A percentile compares a stretch with the other conserved stretches of the same genome.
Evolutionary conservation across 2,888 invertebrate species (phyloP).

Genomic region (Drosophila leonis): DNA sequence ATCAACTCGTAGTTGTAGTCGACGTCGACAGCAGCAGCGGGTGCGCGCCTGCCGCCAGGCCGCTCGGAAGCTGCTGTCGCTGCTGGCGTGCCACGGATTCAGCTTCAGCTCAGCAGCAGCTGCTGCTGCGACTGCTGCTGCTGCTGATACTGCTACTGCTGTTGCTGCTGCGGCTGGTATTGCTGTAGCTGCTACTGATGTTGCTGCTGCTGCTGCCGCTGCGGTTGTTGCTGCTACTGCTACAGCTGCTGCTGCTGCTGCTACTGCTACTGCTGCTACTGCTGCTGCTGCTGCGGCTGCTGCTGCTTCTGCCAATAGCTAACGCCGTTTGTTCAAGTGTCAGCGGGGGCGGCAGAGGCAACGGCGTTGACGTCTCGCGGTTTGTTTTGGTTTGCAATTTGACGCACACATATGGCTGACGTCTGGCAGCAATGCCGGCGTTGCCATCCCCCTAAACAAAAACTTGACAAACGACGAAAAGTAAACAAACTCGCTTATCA

Average conservation of each 20-base stretch:
- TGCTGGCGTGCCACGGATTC: constrained; percentile 61
- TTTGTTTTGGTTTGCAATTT: constrained; percentile 77
- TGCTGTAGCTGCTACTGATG: constrained; percentile 57
- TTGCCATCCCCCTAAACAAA: constrained; percentile 48
- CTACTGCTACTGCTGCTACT: constrained; percentile 59
- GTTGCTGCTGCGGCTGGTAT: constrained; percentile 61
- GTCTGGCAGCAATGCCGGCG: constrained; percentile 42
- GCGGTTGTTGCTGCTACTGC: constrained; percentile 47
- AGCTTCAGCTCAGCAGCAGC: constrained; percentile 58
- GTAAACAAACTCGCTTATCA: constrained; percentile 24
- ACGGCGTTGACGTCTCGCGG: constrained; percentile 57
- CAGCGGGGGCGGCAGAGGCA: constrained; percentile 30
- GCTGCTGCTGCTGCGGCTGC: constrained; percentile 59
- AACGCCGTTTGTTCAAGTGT: constrained; percentile 55
- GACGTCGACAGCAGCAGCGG: constrained; percentile 65
- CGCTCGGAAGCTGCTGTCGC: constrained; percentile 74
- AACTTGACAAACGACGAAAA: constrained; percentile 4
- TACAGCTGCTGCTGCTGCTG: constrained; percentile 35
- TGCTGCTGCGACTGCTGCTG: constrained; percentile 63
- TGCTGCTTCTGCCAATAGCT: constrained; percentile 62
- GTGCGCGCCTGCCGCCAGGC: constrained; percentile 30
- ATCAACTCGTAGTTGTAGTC: constrained; percentile 65
- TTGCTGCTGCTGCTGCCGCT: constrained; percentile 50
- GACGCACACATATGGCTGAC: constrained; percentile 52
- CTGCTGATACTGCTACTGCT: constrained; percentile 37